Evolutionary conservation across 2,797 vertebrate species (phyloP), one percentile per base, ranked within the genome.

Genomic region (Antennarius maculatus): DNA sequence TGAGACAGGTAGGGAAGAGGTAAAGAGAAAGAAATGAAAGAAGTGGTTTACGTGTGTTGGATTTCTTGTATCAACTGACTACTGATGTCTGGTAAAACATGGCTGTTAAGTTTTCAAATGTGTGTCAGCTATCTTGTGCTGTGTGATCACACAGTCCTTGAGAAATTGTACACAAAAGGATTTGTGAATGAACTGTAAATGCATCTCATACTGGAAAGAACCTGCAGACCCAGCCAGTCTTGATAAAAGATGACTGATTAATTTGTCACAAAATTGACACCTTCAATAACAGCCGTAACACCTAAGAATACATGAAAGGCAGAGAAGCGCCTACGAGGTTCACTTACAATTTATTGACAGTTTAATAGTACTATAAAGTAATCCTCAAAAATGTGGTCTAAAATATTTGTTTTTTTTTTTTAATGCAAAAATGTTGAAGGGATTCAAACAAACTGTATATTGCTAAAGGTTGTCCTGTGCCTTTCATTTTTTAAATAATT

Each of bases 11-110:
- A 57, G 16, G 12, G 13, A 41, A 45, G 37, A 31, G 27, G 65
- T 37, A 54, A 51, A 28, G 67, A 50, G 48, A 16, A n/a, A 51
- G 37, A 39, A 17, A 18, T 37, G 51, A 58, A 28, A 28, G 37
- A 17, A 23, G 34, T n/a, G 29, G 16, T 8, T 10, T 39, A 16
- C 28, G 51, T 49, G 23, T 27, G 61, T 49, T 62, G 60, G 43
- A 83, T 69, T 69, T 79, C 69, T 75, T 75, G 68, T 70, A 70
- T 64, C 50, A 69, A 61, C 45, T 17, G 48, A 70, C 16, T 45
- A 66, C 67, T 66, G 31, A 69, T 50, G 72, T 52, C 34, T 29
- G 57, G 23, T 60, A 56, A 71, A 65, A 54, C 3, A 59, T 29
- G 14, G 16, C 18, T 15, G 28, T 41, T 37, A 13, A 12, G 39